Base-by-base conservation (phyloP, 2,113 vertebrate genomes). In the Amphiprion ocellaris region DNA sequence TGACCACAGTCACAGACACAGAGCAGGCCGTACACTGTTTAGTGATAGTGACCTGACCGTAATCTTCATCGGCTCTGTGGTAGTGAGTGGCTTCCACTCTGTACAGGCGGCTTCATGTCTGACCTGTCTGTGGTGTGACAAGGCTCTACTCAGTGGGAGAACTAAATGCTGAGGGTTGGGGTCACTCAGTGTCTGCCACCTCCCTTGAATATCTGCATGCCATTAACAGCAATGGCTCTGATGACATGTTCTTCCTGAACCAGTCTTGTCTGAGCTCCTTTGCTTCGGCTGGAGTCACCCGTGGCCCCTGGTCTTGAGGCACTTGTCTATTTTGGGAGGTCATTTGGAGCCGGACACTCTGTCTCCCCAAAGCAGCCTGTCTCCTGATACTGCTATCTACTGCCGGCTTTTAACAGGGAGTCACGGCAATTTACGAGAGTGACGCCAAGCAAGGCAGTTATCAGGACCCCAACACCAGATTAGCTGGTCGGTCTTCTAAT, bases 321-420 rank as follows among this genome's bases (percentile, higher is more conserved):
- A 82, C 87, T 90, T 88, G 90, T 94, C 93, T 95, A 95, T 95
- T 95, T 94, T 92, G 81, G 92, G 95, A 94, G 91, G 92, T 93
- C 89, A 92, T 95, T 95, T 94, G 88, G 94, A 91, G 93, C 94
- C 86, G 93, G 94, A 93, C 93, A 79, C 88, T 77, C 78, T 91
- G 94, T 94, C 94, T 93, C 90, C 90, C 90, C 88, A 87, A 88
- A 50, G 86, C 85, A 89, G 92, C 91, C 94, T 94, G 93, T 95
- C 94, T 95, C 87, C 96, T 96, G 96, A 97, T 96, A 96, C 94
- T 47, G 92, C 95, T 95, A 96, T 95, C 92, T 94, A 49, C 94
- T 89, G 91, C 91, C 90, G 87, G 93, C 94, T 94, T 94, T 94
- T 94, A 94, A 93, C 91, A 93, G 89, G 94, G 95, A 97, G 96